A percentile compares a stretch with the other conserved stretches of the same genome.
These are phyloP conservation scores for Paraplagusia blochii DNA, from an alignment of 2,113 vertebrate species.

Conservation along the genomic window DNA sequence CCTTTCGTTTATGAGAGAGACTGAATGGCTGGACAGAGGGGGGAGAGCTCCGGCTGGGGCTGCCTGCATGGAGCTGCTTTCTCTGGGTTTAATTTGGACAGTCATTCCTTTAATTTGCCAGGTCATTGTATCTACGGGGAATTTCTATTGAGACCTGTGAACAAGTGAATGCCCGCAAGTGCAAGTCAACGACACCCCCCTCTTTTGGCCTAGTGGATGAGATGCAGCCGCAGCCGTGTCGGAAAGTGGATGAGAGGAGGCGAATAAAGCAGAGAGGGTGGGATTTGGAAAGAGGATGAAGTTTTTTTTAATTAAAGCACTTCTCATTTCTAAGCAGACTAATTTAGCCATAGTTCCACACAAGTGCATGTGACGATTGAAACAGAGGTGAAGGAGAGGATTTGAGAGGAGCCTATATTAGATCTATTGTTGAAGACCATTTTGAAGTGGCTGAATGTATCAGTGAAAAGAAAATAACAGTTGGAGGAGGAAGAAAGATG, in stretches of 20 bases:
- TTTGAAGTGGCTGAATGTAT: constrained; percentile 49
- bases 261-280: constrained; percentile 44
- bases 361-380: constrained; percentile 60
- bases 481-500: constrained; percentile 13
- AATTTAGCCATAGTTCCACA: constrained; percentile 67
- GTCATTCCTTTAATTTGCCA: constrained; percentile 73
- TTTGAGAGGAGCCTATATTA: constrained; percentile 51
- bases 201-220: constrained; percentile 42
- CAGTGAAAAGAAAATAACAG: constrained; percentile 58
- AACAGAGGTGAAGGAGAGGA: constrained; percentile 56
- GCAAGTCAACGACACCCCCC: constrained; percentile 72
- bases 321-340: constrained; percentile 63
- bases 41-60: constrained; percentile 34
- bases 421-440: constrained; percentile 52
- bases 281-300: constrained; percentile 58
- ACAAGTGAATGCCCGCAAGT: constrained; percentile 65
- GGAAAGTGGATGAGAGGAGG: constrained; percentile 48
- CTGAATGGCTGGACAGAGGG: constrained; percentile 43
- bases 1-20: constrained; percentile 62
- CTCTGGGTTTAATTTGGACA: constrained; percentile 77
- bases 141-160: constrained; percentile 63
- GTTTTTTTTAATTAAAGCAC: constrained; percentile 72
- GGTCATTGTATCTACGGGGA: constrained; percentile 74
- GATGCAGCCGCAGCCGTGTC: constrained; percentile 40
- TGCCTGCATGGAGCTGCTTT: constrained; percentile 47